Evolutionary conservation across 2,797 vertebrate genomes (phyloP), one percentile per base, ranked within the genome.

Genomic region (Hoplostethus mediterraneus): DNA sequence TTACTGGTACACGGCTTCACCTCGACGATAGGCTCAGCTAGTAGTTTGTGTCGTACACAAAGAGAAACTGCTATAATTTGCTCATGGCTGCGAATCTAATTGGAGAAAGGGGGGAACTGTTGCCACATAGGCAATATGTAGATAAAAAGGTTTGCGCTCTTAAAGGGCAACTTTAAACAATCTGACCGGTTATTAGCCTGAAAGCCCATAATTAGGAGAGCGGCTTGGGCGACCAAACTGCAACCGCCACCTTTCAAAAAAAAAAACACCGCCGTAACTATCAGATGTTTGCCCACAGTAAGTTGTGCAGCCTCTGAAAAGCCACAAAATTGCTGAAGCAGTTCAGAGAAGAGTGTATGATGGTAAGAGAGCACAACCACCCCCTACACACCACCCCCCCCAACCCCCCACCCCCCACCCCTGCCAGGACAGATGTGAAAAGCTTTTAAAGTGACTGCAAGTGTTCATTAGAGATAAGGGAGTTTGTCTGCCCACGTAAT

Each of bases 381-480:
- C 28, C 25, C 47, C 14, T 11, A 51, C 25, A 11, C 33, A 62
- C 10, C 7, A 0, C 14, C 40, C 6, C 48, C 53, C 4, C 30
- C 33, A 17, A 61, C 48, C 14, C 40, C 6, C 48, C 53, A 3
- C 30, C 33, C 21, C 63, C 48, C 21, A 21, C 62, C 65, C 11
- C 16, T 60, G 58, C 81, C 77, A 73, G 64, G 88, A 84, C 79
- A 79, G 78, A 87, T 54, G 87, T 88, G 89, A 21, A 94, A 93
- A 86, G 83, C 69, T 63, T 90, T 89, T 91, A 93, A 86, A 90
- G 80, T 59, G 14, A 67, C 70, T 93, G 91, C 93, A 91, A 94
- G 90, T 95, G 93, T 91, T 95, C 90, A 73, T 93, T 91, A 86
- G 74, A 94, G 95, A 95, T 95, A 96, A 95, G 93, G 84, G 81